Percentiles rank a stretch among this genome's conserved stretches.
phyloP scores from a whole-genome alignment of 2,113 vertebrate genomes.

The Eublepharis macularius region DNA sequence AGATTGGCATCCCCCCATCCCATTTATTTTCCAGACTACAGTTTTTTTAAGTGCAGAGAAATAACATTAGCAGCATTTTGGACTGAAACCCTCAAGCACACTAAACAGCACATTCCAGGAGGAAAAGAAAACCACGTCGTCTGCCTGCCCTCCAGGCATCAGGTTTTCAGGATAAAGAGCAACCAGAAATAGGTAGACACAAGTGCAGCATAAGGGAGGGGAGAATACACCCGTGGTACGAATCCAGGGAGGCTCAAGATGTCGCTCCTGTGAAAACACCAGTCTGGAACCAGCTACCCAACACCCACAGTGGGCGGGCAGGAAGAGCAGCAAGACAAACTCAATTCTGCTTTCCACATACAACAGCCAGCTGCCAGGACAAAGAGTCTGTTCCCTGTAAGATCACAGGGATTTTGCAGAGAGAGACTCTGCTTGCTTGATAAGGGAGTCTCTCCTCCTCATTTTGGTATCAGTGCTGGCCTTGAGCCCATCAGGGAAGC shows the following conservation, averaged over 20 bases:
- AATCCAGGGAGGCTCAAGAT: slow-evolving; percentile 70
- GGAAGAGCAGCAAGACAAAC: slow-evolving; percentile 67
- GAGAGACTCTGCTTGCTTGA: slow-evolving; percentile 35
- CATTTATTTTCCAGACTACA: slow-evolving; percentile 77
- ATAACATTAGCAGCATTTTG: slow-evolving; percentile 84
- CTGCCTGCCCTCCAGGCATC: slow-evolving; percentile 78
- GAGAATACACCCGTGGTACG: slow-evolving; percentile 71
- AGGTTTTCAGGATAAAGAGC: slow-evolving; percentile 82
- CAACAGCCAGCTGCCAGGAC: slow-evolving; percentile 36
- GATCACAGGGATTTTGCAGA: slow-evolving; percentile 23
- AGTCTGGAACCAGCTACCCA: slow-evolving; percentile 46
- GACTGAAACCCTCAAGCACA: slow-evolving; percentile 82
- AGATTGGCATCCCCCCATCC: slow-evolving; percentile 73
- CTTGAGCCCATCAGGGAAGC: slow-evolving; percentile 51
- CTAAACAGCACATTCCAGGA: slow-evolving; percentile 79
- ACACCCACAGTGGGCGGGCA: slow-evolving; percentile 68
- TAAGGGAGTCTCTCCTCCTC: slow-evolving; percentile 29
- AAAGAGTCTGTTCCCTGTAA: slow-evolving; percentile 36
- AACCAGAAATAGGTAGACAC: slow-evolving; percentile 72
- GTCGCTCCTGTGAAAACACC: slow-evolving; percentile 72
- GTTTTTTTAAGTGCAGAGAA: slow-evolving; percentile 87
- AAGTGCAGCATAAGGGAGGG: slow-evolving; percentile 68
- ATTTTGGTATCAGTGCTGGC: background rate
- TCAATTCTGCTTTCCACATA: slow-evolving; percentile 30
- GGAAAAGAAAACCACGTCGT: slow-evolving; percentile 75